Base-by-base conservation (phyloP, 2,113 vertebrate genomes). In the Blennius ocellaris region DNA sequence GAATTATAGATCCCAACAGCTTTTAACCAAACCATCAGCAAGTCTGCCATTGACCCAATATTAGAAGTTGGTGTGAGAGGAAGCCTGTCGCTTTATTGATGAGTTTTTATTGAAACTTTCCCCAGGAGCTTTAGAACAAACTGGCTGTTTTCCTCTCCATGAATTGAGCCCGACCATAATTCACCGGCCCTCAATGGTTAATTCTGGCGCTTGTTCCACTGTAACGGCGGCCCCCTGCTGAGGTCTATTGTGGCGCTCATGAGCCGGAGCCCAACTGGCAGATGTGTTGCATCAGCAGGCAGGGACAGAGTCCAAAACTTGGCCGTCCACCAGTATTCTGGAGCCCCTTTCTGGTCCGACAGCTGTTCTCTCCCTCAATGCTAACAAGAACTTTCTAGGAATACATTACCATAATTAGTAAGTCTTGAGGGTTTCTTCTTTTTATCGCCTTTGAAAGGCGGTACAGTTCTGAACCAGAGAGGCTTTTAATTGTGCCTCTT, bases 321-420 rank as follows among this genome's bases (percentile, higher is more conserved):
- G 61, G 78, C 80, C 76, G 48, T 62, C 62, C 70, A 5, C 39
- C 11, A 48, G 43, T 62, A 37, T 72, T 73, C 58, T 69, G 14
- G 43, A 65, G 51, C 14, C 50, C 60, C n/a, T 63, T 30, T 30
- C 14, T 2, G 58, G 60, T 66, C 65, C 48, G 10, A n/a, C 0
- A 6, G 47, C 76, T 67, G 47, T 58, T 70, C n/a, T 39, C 50
- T 71, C 45, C 67, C 70, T 60, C 70, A 76, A 62, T 55, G 55
- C 76, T 63, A 45, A 1, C 6, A 48, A 52, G 39, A 71, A 45
- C 68, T 81, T 77, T 86, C 81, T 72, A 82, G 84, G 84, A 86
- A 88, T 71, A 73, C 21, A 73, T 69, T 36, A 15, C 71, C 64
- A 64, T 68, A 69, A 69, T 58, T 69, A 81, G 52, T 15, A 12